Evolutionary conservation across 2,797 vertebrate genomes (phyloP), one percentile per base, ranked within the genome.

Genomic region (Diplodus sargus): DNA sequence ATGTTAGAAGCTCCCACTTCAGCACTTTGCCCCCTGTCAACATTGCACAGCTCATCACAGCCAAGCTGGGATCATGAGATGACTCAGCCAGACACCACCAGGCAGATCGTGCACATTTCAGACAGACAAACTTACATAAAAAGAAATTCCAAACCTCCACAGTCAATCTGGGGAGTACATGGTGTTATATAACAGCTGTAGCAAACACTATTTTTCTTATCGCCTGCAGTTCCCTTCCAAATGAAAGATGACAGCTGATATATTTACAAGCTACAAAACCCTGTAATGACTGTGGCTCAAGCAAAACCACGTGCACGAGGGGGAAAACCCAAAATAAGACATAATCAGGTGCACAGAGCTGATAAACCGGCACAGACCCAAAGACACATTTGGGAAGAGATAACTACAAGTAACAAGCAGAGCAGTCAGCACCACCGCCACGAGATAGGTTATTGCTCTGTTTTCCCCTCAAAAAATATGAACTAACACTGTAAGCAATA

Each of bases 1-100:
- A 93, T 93, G 90, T 84, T 92, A 93, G 93, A 93, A 91, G 79
- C 87, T 79, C 83, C 81, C 58, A 76, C 89, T 88, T 92, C 90
- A 93, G 92, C 92, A 90, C 81, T 89, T 89, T 84, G 73, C 82
- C 74, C 81, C 74, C 77, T 81, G 86, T 92, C 85, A 89, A 88
- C 88, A 91, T 88, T 67, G 66, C 76, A 84, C 66, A 84, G 85
- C 61, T 88, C 76, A 63, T 76, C 62, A 52, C 47, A 45, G 70
- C 47, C 7, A 13, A 87, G 84, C 63, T 69, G 69, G 60, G 78
- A 83, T 79, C 62, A 83, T 61, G 61, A 80, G 59, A 80, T 85
- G 86, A 87, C 76, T 88, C 75, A 86, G 83, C 75, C 64, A 54
- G 45, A 71, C 61, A 64, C 23, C 53, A 23, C 23, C 49, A 23